Evolutionary conservation across 2,888 invertebrate species (phyloP), one percentile per base, ranked within the genome.

Genomic region (Syrista parreyssii): DNA sequence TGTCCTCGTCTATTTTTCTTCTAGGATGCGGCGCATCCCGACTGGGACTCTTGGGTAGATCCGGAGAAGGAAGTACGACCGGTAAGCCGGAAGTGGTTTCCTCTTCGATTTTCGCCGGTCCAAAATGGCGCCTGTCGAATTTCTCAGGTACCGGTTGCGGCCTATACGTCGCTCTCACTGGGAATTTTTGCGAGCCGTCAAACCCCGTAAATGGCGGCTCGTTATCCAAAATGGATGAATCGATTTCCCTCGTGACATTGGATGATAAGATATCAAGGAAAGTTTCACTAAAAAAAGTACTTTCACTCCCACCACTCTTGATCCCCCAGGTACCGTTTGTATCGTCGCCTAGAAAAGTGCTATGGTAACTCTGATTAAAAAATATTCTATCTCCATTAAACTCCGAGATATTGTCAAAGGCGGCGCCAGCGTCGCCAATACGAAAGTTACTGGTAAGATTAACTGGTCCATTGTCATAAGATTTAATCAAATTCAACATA

Each of bases 71-170:
- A 32, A 32, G 31, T 30, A 69, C 30, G 31, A 32, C 15, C n/a
- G 69, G 30, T 32, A 69, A 30, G 30, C 31, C 30, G 23, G 32
- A 12, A 23, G 69, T 69, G 11, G 69, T 69, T 30, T 69, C 69
- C 12, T 69, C 69, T 35, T 86, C 86, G 34, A 83, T 75, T 74
- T 88, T 89, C 12, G 85, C 84, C n/a, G 88, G 85, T 0, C 89
- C 88, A 35, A 90, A 90, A 81, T 88, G 88, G 40, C 90, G 87
- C 75, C 89, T 86, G 82, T 90, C 90, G 80, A 88, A 86, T 84
- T 89, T 90, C 76, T 89, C 89, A n/a, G 80, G 76, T 34, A 85
- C 84, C 77, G 82, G 74, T 86, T 82, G 68, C 72, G 79, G 79
- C 73, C 80, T 81, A 73, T 81, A 74, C 35, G 81, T 81, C 77